These are phyloP conservation scores for Cephus sareptanus DNA, from an alignment of 2,888 invertebrate species.

Conservation along the genomic window DNA sequence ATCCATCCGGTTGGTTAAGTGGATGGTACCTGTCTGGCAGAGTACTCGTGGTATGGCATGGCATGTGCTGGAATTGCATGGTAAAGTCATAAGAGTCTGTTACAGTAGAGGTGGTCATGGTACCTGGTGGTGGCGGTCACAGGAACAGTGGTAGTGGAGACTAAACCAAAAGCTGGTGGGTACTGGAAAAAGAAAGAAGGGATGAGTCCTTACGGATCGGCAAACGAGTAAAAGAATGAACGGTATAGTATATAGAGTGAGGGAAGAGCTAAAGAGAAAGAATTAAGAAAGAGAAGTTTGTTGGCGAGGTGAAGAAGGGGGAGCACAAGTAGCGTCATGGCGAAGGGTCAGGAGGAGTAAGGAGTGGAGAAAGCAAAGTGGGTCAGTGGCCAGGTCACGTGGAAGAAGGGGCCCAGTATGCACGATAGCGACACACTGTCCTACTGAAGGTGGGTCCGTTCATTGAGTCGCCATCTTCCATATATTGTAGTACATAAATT, in stretches of 20 bases:
- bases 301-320: background rate
- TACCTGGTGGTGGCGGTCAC: conserved; percentile 24
- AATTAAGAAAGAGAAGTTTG: conserved; percentile 8
- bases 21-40: conserved; percentile 63
- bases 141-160: conserved; percentile 3
- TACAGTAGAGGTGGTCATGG: conserved; percentile 37
- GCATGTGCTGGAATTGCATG: conserved; percentile 61
- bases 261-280: conserved; percentile 7
- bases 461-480: background rate
- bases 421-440: conserved; percentile 66
- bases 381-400: conserved; percentile 59
- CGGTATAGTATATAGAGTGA: conserved; percentile 13
- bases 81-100: conserved; percentile 55
- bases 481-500: background rate
- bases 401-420: conserved; percentile 61
- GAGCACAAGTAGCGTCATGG: background rate
- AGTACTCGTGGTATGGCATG: conserved; percentile 51
- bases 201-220: background rate
- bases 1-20: conserved; percentile 63
- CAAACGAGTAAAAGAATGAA: conserved; percentile 7
- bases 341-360: background rate
- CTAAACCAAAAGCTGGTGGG: background rate
- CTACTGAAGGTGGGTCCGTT: conserved; percentile 46
- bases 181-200: background rate
- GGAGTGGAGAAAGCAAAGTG: conserved; percentile 63